These are phyloP conservation scores for Ictalurus punctatus DNA, from an alignment of 2,113 vertebrate species.

Conservation along the genomic window DNA sequence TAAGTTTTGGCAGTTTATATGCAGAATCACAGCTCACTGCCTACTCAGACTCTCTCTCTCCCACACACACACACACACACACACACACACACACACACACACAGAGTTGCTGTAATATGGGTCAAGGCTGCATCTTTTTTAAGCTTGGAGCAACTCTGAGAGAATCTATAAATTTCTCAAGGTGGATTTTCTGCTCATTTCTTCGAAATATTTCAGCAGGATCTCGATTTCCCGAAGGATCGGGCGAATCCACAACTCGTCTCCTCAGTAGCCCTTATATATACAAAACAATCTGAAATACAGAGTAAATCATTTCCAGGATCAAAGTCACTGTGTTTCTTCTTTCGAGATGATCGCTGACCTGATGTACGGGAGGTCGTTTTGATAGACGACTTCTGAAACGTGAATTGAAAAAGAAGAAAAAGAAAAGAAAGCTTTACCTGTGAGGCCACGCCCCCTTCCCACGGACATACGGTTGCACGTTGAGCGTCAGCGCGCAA, in stretches of 20 bases:
- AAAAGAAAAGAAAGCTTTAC: too few species aligned
- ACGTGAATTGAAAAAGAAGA: neutral
- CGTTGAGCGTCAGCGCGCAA: too few species aligned
- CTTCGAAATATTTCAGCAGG: neutral
- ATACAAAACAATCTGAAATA: neutral
- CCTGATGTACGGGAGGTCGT: neutral
- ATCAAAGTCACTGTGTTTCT: neutral
- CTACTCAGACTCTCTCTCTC: neutral
- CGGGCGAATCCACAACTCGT: neutral
- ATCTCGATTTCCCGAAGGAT: neutral
- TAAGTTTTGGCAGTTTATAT: neutral
- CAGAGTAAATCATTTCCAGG: neutral
- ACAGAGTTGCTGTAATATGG: neutral
- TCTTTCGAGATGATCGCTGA: neutral
- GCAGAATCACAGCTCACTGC: neutral
- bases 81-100: conserved; percentile 21
- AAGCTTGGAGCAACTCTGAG: neutral
- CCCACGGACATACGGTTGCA: too few species aligned
- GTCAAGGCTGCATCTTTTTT: conserved; percentile 15
- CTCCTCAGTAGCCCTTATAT: neutral
- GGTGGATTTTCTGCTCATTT: neutral
- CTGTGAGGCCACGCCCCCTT: too few species aligned
- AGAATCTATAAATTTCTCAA: neutral
- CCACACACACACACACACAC: conserved; percentile 1
- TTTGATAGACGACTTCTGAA: neutral